A percentile compares a stretch with the other conserved stretches of the same genome.
Evolutionary conservation across 2,888 invertebrate species (phyloP).

Genomic region (Neoascia interrupta): DNA sequence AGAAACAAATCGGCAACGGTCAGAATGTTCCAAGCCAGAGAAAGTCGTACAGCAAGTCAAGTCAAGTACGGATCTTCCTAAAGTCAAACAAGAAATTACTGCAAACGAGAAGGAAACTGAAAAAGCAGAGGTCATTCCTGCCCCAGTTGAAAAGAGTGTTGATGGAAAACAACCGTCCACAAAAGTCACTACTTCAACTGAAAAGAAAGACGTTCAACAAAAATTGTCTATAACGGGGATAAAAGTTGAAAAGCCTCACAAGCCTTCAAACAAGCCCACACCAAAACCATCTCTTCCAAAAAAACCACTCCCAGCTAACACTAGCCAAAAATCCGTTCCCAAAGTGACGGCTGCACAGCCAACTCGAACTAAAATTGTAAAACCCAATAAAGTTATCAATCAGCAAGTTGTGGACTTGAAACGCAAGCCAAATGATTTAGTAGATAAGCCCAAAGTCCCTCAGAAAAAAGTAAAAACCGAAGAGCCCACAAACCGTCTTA

Average conservation of each 20-base stretch:
- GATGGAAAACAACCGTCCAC: no score
- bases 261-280: not conserved
- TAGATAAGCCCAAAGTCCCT: not conserved
- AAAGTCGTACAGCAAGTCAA: no score
- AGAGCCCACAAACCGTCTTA: constrained; percentile 71
- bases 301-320: not conserved
- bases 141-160: no score
- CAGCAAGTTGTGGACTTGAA: constrained; percentile 71
- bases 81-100: no score
- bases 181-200: no score
- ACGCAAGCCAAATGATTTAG: constrained; percentile 59
- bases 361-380: constrained; percentile 74
- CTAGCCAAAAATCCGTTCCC: not conserved
- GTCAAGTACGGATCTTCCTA: no score
- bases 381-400: constrained; percentile 78
- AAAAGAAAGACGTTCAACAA: no score
- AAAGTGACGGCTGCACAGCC: not conserved
- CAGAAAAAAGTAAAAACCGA: constrained; percentile 33
- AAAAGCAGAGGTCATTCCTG: no score
- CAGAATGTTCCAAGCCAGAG: no score
- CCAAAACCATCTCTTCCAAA: not conserved
- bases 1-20: no score
- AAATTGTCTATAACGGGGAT: no score
- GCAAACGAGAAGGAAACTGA: no score
- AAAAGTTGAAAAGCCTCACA: not conserved